Evolutionary conservation across 1,140 invertebrate species (phyloP).

Genomic region (Lordiphosa clarofinis): DNA sequence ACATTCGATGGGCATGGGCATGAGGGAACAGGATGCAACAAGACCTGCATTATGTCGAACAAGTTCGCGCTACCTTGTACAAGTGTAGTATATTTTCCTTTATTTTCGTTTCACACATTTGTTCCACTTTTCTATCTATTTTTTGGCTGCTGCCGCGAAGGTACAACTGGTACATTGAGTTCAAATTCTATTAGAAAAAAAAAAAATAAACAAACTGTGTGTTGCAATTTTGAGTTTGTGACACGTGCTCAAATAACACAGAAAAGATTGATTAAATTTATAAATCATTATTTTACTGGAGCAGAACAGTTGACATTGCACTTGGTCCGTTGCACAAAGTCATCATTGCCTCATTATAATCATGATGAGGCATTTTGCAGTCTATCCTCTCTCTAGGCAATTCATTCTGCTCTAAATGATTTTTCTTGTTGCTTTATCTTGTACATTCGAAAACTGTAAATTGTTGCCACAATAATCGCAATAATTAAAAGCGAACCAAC

Average conservation of each 20-base stretch:
- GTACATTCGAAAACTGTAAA: slow-evolving; percentile 64
- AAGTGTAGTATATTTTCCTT: slow-evolving; percentile 24
- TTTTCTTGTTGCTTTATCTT: slow-evolving; percentile 20
- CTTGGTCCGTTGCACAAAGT: slow-evolving; percentile 21
- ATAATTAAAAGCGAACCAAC: slow-evolving; percentile 63
- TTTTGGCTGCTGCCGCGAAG: slow-evolving; percentile 6
- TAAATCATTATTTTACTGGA: neutral
- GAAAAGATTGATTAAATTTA: slow-evolving; percentile 7
- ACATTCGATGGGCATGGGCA: no score
- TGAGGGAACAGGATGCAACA: no score
- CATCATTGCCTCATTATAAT: slow-evolving; percentile 67
- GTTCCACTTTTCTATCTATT: slow-evolving; percentile 3
- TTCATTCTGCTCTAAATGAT: slow-evolving; percentile 65
- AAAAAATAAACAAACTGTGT: slow-evolving; percentile 1
- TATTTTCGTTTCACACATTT: slow-evolving; percentile 26
- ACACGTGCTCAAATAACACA: slow-evolving; percentile 21
- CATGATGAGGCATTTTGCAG: slow-evolving; percentile 48
- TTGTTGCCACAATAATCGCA: slow-evolving; percentile 72
- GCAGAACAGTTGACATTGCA: slow-evolving; percentile 40
- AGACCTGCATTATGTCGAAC: no score
- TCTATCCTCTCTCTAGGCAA: slow-evolving; percentile 33
- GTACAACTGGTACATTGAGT: slow-evolving; percentile 32
- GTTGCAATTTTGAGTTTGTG: slow-evolving; percentile 29
- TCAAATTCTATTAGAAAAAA: slow-evolving; percentile 33
- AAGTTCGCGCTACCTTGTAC: neutral